Base-by-base conservation (phyloP, 2,888 invertebrate genomes). In the Notocelia uddmanniana region DNA sequence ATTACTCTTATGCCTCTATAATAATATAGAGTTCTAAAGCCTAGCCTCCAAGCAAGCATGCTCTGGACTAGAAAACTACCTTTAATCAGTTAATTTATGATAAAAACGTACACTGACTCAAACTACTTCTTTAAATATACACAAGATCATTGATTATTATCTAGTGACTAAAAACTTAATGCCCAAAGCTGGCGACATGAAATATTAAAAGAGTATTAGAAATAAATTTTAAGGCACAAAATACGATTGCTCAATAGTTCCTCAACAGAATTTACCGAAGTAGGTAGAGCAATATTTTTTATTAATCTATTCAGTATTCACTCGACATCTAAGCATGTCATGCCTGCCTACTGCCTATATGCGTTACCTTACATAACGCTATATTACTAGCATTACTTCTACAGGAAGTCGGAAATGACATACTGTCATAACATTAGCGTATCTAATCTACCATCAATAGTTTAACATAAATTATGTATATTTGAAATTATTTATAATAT, bases 151-250 rank as follows among this genome's bases (percentile, higher is more conserved):
- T 31, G 26, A 62, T 26, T 62, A 62, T 62, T 10, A 50, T 31
- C 62, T 63, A 63, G 21, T 63, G 63, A 52, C 50, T 63, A 21
- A 19, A 31, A 52, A 52, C n/a, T 52, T 52, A 52, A 15, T 10
- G 34, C 13, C 63, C 34, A 52, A 52, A 34, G 34, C 21, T 63
- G 31, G 63, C 50, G 3, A 21, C 54, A 21, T 13, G 21, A 63
- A 63, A 13, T 48, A 1, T 48, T 6, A 31, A 62, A 15, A 31
- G 19, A 55, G 18, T 52, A 63, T 63, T 52, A 19, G 15, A 31
- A 19, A 31, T 21, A 19, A 15, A 10, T 34, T 2, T 11, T 13
- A 57, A 57, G 31, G 55, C 55, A 55, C 55, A 48, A 62, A 26
- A 23, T 48, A 48, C 13, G 23, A 26, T 15, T 15, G 52, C 37